Evolutionary conservation across 2,888 invertebrate genomes (phyloP).

Genomic region (Iphiclides podalirius): DNA sequence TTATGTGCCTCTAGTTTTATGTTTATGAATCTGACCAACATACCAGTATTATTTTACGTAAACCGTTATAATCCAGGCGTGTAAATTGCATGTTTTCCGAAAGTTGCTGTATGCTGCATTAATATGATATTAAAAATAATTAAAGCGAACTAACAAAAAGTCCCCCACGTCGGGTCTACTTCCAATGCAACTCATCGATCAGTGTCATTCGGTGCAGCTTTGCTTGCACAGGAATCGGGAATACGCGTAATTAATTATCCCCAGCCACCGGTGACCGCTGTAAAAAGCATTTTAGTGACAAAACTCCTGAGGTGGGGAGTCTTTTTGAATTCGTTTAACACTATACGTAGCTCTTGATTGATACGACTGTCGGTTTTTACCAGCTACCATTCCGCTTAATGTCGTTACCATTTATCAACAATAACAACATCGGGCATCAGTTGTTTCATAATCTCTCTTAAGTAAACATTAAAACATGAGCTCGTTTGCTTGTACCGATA

Average conservation of each 20-base stretch:
- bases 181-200: slow-evolving; percentile 12
- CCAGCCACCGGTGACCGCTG: slow-evolving; percentile 23
- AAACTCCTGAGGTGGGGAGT: slow-evolving; percentile 14
- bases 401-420: not conserved
- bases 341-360: slow-evolving; percentile 14
- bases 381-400: slow-evolving; percentile 6
- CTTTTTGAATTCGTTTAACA: slow-evolving; percentile 20
- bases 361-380: slow-evolving; percentile 13
- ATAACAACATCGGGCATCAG: not conserved
- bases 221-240: slow-evolving; percentile 6
- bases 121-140: no score
- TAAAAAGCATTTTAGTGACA: slow-evolving; percentile 26
- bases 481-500: not conserved
- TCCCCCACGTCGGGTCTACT: no score
- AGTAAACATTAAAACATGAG: not conserved
- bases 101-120: no score
- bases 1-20: no score
- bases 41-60: no score
- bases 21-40: no score
- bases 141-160: no score
- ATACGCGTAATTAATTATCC: slow-evolving; percentile 27
- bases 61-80: no score
- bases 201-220: slow-evolving; percentile 10
- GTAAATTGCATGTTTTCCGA: no score
- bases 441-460: not conserved